Evolutionary conservation across 2,888 invertebrate species (phyloP).

Genomic region (Trissolcus japonicus): DNA sequence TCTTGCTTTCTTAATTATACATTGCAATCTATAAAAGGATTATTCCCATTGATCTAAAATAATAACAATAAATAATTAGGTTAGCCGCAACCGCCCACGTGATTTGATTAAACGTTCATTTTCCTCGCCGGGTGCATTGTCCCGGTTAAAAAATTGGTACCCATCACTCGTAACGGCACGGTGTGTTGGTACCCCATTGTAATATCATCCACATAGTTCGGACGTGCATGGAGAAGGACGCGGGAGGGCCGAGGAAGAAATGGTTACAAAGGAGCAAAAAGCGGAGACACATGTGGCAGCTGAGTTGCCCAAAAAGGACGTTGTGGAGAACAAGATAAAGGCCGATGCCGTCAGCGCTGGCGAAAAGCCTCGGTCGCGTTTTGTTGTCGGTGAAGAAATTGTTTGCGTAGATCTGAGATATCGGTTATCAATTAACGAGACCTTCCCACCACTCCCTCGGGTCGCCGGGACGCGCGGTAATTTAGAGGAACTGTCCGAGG

Average conservation of each 20-base stretch:
- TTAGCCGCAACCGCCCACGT: too few relatives aligned
- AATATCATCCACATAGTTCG: too few relatives aligned
- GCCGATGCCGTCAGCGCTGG: slow-evolving; percentile 41
- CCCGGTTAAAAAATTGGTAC: too few relatives aligned
- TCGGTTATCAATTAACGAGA: slow-evolving; percentile 73
- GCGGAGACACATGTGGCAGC: slow-evolving; percentile 37
- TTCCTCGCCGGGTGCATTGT: too few relatives aligned
- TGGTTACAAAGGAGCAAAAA: slow-evolving; percentile 45
- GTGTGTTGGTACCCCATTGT: slow-evolving; percentile 6
- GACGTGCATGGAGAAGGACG: neutral
- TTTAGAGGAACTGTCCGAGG: slow-evolving; percentile 70
- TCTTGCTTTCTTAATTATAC: too few relatives aligned
- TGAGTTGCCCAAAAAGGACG: slow-evolving; percentile 18
- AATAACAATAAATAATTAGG: too few relatives aligned
- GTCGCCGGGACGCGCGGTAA: slow-evolving; percentile 70
- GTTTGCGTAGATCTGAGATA: slow-evolving; percentile 67
- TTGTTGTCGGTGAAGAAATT: slow-evolving; percentile 53
- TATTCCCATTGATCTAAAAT: too few relatives aligned
- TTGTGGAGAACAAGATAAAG: slow-evolving; percentile 23
- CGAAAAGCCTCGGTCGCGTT: slow-evolving; percentile 52
- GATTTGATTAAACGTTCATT: too few relatives aligned
- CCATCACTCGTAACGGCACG: too few relatives aligned
- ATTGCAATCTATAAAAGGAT: too few relatives aligned
- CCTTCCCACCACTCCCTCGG: slow-evolving; percentile 65
- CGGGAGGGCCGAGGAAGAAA: slow-evolving; percentile 31